Evolutionary conservation across 2,888 invertebrate species (phyloP), one percentile per base, ranked within the genome.

Genomic region (Vannuccia rotundouncinata): DNA sequence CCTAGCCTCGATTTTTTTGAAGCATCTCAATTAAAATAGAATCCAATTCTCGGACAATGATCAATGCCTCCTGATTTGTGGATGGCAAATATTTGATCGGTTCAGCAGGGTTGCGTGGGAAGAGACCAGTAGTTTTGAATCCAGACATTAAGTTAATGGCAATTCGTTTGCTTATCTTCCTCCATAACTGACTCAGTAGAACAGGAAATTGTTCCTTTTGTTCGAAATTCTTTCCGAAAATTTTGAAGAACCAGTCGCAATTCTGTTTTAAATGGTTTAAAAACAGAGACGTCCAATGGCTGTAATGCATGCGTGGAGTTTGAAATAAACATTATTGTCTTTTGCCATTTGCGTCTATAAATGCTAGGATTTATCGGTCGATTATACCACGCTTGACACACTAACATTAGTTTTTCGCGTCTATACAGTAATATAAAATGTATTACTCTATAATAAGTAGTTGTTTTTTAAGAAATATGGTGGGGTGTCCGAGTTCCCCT

Each of bases 51-150:
- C 75, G 30, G 30, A 2, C 75, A 31, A 75, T 75, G 17, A 28
- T 73, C 27, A 22, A 28, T 27, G 73, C 29, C 27, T 28, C 73
- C 22, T 73, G 22, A 22, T 27, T 73, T 27, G 73, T 73, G 29
- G 25, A 5, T 31, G 75, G 75, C 75, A 75, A 75, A 75, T 75
- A 22, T 75, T 75, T 75, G 29, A 75, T 75, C 17, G 29, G 30
- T 28, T 75, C 75, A 31, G 29, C 30, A 75, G 75, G 75, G 31
- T 75, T 75, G 31, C 75, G 30, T 75, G 30, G 75, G 75, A 75
- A 75, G 29, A 27, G 75, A 75, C 75, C 75, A 5, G 75, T 31
- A 75, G 29, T 22, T 75, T 31, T 75, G 75, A 75, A 75, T 13
- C 75, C 75, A 31, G 75, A 75, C 29, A 31, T 75, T 31, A 31